Percentiles rank a stretch among this genome's conserved stretches.
These are phyloP conservation scores for Volucella bombylans DNA, from an alignment of 2,888 invertebrate genomes.

Conservation along the genomic window DNA sequence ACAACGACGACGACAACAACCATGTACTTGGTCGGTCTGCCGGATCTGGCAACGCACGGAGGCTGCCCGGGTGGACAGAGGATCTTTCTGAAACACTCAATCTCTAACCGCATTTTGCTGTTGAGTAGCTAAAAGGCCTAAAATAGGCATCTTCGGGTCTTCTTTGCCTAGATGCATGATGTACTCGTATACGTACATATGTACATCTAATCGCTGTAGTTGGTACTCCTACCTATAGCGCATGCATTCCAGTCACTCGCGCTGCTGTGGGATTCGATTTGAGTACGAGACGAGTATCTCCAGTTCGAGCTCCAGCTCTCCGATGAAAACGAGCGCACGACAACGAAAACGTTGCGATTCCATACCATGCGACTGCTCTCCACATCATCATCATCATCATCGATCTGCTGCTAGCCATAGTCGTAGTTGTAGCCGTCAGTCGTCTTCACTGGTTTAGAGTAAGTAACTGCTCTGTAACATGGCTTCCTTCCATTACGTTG, in stretches of 20 bases:
- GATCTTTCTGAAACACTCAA: slow-evolving; percentile 60
- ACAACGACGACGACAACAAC: slow-evolving; percentile 12
- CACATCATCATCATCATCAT: slow-evolving; percentile 41
- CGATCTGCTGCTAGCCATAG: slow-evolving; percentile 38
- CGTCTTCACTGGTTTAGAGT: slow-evolving; percentile 8
- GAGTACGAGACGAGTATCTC: slow-evolving; percentile 15
- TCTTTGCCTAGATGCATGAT: slow-evolving; percentile 43
- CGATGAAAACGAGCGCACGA: slow-evolving; percentile 49
- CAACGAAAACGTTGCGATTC: slow-evolving; percentile 30
- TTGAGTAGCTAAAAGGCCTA: slow-evolving; percentile 65
- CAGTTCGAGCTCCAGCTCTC: slow-evolving; percentile 3
- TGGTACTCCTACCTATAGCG: slow-evolving; percentile 19
- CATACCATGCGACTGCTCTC: slow-evolving; percentile 36
- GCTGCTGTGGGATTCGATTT: slow-evolving; percentile 3
- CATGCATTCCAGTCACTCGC: slow-evolving; percentile 44
- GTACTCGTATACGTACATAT: not conserved
- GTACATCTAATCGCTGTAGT: slow-evolving; percentile 9
- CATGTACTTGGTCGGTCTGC: no score
- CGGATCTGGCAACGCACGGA: not conserved
- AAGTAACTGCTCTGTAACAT: slow-evolving; percentile 47
- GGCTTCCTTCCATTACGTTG: slow-evolving; percentile 55
- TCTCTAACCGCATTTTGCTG: slow-evolving; percentile 71
- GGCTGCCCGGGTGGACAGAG: slow-evolving; percentile 44
- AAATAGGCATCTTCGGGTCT: slow-evolving; percentile 63
- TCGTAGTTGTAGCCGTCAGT: slow-evolving; percentile 19